Percentiles rank a stretch among this genome's conserved stretches.
Evolutionary conservation across 1,140 invertebrate genomes (phyloP).

Genomic region (Magallana angulata): DNA sequence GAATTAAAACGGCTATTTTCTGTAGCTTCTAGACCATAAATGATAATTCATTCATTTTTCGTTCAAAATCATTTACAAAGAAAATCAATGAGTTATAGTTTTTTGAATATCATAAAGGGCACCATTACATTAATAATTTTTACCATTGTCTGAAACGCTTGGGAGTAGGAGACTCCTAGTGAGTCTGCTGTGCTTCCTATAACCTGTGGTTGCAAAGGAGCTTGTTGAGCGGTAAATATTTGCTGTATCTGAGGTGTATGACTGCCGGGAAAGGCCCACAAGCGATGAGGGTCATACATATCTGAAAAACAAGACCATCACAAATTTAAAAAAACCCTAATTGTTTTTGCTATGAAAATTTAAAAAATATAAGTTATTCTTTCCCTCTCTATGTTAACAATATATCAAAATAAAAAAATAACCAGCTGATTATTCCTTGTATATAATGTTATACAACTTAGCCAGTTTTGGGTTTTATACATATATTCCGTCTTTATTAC

Average conservation of each 20-base stretch:
- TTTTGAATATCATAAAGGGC: no score
- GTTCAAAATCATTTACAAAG: no score
- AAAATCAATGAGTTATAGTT: no score
- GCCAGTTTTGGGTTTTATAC: no score
- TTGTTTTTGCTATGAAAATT: not conserved
- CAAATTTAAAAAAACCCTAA: not conserved
- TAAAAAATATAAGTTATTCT: no score
- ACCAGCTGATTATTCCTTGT: no score
- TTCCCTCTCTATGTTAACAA: no score
- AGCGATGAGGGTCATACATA: constrained; percentile 58
- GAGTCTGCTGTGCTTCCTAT: constrained; percentile 16
- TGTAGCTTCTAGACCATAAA: no score
- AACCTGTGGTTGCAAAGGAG: constrained; percentile 39
- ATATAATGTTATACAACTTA: no score
- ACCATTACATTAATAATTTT: not conserved
- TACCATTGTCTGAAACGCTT: constrained; percentile 42
- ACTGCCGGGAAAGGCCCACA: constrained; percentile 49
- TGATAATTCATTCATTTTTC: no score
- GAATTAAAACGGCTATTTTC: no score
- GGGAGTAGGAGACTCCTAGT: constrained; percentile 88
- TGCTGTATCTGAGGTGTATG: constrained; percentile 42
- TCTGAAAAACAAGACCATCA: constrained; percentile 61
- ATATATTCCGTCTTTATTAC: constrained; percentile 59
- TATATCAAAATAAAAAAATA: no score
- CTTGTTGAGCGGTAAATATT: constrained; percentile 49